Evolutionary conservation across 1,140 invertebrate genomes (phyloP), one percentile per base, ranked within the genome.

Genomic region (Dreissena rostriformis): DNA sequence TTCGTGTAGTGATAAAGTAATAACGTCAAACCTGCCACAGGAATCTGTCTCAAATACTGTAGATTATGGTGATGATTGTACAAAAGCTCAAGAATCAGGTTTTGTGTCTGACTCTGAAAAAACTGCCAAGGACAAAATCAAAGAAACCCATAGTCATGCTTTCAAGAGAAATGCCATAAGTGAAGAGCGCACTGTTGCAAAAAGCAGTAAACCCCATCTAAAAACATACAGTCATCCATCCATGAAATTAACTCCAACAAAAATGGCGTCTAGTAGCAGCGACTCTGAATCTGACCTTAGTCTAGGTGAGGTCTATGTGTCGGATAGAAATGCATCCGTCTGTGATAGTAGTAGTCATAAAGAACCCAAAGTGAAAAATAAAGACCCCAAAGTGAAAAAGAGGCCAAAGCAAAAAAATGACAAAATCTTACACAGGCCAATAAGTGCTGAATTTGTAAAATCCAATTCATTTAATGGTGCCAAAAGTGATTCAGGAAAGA

Each of bases 401-500:
- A 82, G 55, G 52, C 17, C 80, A 53, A 67, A 57, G 57, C 52
- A 6, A 17, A 70, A 17, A n/a, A 70, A 49, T 71, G 49, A 51
- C 29, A 53, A 65, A 6, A 73, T 17, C 39, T 74, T 22, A 67
- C 28, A 12, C 1, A 87, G 86, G 22, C 86, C 86, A 55, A 83
- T 75, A 81, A 87, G 86, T 86, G 86, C 84, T 73, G 84, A 82
- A 49, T 66, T 82, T 74, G 26, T 52, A 26, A 17, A 82, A 39
- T 22, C 63, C 0, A 72, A 74, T 22, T 22, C 24, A 52, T 26
- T 53, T 67, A 67, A 67, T 66, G 39, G 52, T 61, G 22, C 52
- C 19, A 53, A 28, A 29, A 68, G 67, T 57, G 53, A 57, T 7
- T 39, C 78, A n/a, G 57, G 66, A 74, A 82, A 82, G 75, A 73